A percentile compares a stretch with the other conserved stretches of the same genome.
Evolutionary conservation across 2,113 vertebrate genomes (phyloP).

Genomic region (Thryonomys swinderianus): DNA sequence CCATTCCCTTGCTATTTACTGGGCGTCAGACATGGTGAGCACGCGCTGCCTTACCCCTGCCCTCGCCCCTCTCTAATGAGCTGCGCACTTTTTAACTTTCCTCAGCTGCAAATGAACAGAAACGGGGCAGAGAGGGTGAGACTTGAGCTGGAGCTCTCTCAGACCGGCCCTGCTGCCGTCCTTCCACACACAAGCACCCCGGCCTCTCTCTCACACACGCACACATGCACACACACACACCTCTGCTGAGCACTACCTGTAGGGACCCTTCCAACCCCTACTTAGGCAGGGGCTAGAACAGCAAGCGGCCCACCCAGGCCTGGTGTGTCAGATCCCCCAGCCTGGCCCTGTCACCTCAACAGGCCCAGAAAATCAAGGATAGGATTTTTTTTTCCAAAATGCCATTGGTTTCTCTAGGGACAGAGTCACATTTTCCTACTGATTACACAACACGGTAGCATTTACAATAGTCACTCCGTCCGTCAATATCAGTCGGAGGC

Average conservation of each 20-base stretch:
- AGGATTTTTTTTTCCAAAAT: slow-evolving; percentile 84
- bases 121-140: background rate
- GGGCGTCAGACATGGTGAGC: background rate
- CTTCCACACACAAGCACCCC: background rate
- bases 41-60: background rate
- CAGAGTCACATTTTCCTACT: slow-evolving; percentile 82
- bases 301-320: background rate
- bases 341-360: slow-evolving; percentile 67
- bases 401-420: slow-evolving; percentile 79
- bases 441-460: slow-evolving; percentile 81
- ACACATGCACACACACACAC: background rate
- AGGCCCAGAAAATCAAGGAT: slow-evolving; percentile 74
- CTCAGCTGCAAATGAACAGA: background rate
- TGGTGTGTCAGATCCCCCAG: background rate
- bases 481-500: slow-evolving; percentile 75
- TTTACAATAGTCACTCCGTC: slow-evolving; percentile 81
- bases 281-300: background rate
- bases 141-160: background rate
- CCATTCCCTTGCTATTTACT: background rate
- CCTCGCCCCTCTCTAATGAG: background rate
- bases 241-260: background rate
- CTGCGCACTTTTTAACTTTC: background rate
- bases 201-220: background rate
- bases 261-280: background rate
- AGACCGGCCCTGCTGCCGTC: background rate